These are phyloP conservation scores for Plodia interpunctella DNA, from an alignment of 1,140 invertebrate species.

Conservation along the genomic window DNA sequence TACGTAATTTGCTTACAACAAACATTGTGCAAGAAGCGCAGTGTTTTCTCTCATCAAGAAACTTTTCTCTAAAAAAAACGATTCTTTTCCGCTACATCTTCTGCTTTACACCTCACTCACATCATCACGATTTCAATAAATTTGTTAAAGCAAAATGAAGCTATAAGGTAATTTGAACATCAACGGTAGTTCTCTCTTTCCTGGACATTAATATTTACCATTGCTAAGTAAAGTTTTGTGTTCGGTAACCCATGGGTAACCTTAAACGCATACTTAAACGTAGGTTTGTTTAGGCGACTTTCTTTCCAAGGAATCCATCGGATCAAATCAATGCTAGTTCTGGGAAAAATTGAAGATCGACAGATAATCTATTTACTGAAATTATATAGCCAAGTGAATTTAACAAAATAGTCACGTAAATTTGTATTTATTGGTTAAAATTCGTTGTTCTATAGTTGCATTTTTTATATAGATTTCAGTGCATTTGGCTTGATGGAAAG, in stretches of 20 bases:
- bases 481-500: neutral
- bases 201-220: slow-evolving; percentile 57
- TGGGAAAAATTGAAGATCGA: neutral
- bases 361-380: no score
- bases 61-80: slow-evolving; percentile 9
- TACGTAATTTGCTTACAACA: no score
- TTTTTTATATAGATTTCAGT: no score
- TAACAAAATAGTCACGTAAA: no score
- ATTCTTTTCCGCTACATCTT: slow-evolving; percentile 28
- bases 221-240: slow-evolving; percentile 55
- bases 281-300: slow-evolving; percentile 43
- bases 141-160: slow-evolving; percentile 71
- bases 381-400: no score
- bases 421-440: no score
- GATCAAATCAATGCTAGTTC: slow-evolving; percentile 11
- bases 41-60: no score
- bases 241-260: slow-evolving; percentile 35
- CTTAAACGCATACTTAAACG: no score
- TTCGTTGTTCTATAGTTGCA: no score
- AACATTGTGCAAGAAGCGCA: no score
- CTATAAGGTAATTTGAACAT: slow-evolving; percentile 53
- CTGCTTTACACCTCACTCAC: slow-evolving; percentile 32
- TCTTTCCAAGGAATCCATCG: slow-evolving; percentile 45
- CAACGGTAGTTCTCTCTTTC: slow-evolving; percentile 48
- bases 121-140: slow-evolving; percentile 68